Evolutionary conservation across 2,797 vertebrate species (phyloP), one percentile per base, ranked within the genome.

Genomic region (Pampus argenteus): DNA sequence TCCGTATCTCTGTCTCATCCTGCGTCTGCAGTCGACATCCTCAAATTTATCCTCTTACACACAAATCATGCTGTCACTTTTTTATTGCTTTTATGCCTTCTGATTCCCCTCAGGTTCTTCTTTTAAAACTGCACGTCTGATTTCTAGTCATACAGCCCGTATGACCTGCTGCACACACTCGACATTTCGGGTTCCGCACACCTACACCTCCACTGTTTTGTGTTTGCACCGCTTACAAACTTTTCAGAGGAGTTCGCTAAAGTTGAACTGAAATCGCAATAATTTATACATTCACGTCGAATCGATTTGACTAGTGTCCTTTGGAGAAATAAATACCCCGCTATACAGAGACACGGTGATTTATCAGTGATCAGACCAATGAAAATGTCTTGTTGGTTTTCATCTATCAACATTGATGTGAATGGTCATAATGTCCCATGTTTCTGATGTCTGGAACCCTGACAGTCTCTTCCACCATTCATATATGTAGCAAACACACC

Each of bases 1-100:
- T 91, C 65, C 1, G 9, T 78, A 78, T 89, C 86, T 83, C 71
- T 38, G 63, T 71, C 66, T 80, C 76, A 38, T 76, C 56, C 62
- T 51, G 48, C 23, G 47, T 69, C 78, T 68, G 51, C 38, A 20
- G 29, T 81, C 76, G 17, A 10, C 13, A 34, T 76, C 58, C 42
- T 63, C 25, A 4, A 66, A 64, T 76, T 85, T 74, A 81, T 84
- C 77, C 52, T 71, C 76, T 76, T 51, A 40, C 67, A 69, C 57
- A 83, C 82, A 84, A 82, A 88, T 89, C 82, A 83, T 42, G 26
- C 67, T 79, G 75, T 73, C 83, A 82, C 59, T 82, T 64, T 75
- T 88, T 79, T 75, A 79, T 79, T 81, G 76, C 74, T 76, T 81
- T 45, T 65, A 38, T 81, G 40, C n/a, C 44, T 69, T 76, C 72